A percentile compares a stretch with the other conserved stretches of the same genome.
These are phyloP conservation scores for Globia sparganii DNA, from an alignment of 2,888 invertebrate species.

Conservation along the genomic window DNA sequence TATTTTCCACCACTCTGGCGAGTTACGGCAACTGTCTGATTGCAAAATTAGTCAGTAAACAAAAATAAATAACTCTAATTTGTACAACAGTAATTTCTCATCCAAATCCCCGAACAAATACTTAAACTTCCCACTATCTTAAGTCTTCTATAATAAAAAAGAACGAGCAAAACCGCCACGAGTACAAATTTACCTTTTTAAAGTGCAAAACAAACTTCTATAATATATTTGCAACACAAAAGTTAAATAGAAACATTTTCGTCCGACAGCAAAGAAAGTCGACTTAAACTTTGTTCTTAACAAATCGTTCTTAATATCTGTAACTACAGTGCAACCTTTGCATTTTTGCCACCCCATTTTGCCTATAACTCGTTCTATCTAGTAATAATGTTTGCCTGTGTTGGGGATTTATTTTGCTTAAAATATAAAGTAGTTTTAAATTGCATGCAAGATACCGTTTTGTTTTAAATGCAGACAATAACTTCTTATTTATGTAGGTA, in stretches of 20 bases:
- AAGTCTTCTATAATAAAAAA: slow-evolving; percentile 26
- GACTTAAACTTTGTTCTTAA: slow-evolving; percentile 67
- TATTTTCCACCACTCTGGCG: too few species aligned
- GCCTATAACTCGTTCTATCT: slow-evolving; percentile 67
- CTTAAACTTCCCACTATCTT: slow-evolving; percentile 22
- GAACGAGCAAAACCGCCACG: slow-evolving; percentile 14
- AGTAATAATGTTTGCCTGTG: slow-evolving; percentile 58
- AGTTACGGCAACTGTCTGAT: too few species aligned
- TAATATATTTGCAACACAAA: slow-evolving; percentile 58
- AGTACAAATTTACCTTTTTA: slow-evolving; percentile 51
- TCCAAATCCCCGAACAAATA: slow-evolving; percentile 29
- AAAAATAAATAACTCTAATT: background rate
- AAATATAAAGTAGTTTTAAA: background rate
- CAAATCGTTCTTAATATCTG: slow-evolving; percentile 73
- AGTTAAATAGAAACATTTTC: slow-evolving; percentile 64
- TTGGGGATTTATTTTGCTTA: background rate
- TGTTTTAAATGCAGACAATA: background rate
- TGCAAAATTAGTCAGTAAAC: background rate
- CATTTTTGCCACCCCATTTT: slow-evolving; percentile 67
- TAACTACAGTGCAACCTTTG: slow-evolving; percentile 66
- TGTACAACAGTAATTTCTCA: slow-evolving; percentile 17
- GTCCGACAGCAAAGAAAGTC: slow-evolving; percentile 44
- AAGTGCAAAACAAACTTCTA: slow-evolving; percentile 43
- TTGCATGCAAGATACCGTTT: background rate
- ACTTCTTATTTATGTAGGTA: too few species aligned